These are phyloP conservation scores for Stictocephala bisonia DNA, from an alignment of 2,888 invertebrate genomes.

Conservation along the genomic window DNA sequence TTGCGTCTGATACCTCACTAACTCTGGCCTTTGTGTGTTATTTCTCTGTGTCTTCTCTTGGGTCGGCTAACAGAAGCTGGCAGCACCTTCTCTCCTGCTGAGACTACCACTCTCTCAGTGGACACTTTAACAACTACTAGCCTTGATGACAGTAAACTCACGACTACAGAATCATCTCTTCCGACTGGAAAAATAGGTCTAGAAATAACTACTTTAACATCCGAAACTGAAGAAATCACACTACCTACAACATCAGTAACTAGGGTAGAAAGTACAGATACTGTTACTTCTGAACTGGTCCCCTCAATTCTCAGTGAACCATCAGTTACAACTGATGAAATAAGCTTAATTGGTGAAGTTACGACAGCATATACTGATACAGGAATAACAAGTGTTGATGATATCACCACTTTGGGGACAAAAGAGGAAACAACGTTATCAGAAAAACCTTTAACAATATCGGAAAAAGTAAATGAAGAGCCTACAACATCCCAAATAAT, in stretches of 20 bases:
- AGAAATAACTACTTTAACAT: background rate
- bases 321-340: no score
- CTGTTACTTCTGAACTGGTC: no score
- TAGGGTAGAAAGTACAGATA: constrained; percentile 25
- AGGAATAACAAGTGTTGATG: no score
- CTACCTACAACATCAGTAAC: background rate
- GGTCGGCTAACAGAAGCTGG: constrained; percentile 49
- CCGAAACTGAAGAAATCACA: constrained; percentile 20
- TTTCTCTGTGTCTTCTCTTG: constrained; percentile 49
- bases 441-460: constrained; percentile 5
- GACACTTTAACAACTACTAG: constrained; percentile 24
- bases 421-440: no score
- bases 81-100: constrained; percentile 37
- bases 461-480: background rate
- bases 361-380: no score
- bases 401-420: no score
- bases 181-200: constrained; percentile 13
- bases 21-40: constrained; percentile 50
- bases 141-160: background rate
- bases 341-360: no score
- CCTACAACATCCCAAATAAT: background rate
- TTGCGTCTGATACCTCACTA: constrained; percentile 47
- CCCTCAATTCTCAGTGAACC: no score
- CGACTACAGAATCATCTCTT: constrained; percentile 17
- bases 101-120: constrained; percentile 16